Evolutionary conservation across 2,113 vertebrate species (phyloP).

Genomic region (Fulmarus glacialis): DNA sequence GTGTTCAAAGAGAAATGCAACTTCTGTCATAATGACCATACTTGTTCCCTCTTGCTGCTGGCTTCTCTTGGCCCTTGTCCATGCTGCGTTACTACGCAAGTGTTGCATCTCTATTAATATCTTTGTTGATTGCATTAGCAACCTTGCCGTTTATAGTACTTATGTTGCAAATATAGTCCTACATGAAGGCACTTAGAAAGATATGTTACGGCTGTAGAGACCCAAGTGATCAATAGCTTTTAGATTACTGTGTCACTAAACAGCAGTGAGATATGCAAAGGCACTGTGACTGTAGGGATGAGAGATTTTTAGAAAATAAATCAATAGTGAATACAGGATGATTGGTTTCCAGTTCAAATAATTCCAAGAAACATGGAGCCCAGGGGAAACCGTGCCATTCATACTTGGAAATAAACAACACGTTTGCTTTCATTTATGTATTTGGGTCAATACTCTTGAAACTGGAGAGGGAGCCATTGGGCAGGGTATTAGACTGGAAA

Average conservation of each 20-base stretch:
- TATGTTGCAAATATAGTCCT: background rate
- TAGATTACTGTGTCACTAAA: slow-evolving; percentile 57
- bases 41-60: background rate
- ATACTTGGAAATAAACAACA: slow-evolving; percentile 33
- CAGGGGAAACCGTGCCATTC: background rate
- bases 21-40: background rate
- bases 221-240: slow-evolving; percentile 61
- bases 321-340: slow-evolving; percentile 41
- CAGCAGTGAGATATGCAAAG: slow-evolving; percentile 36
- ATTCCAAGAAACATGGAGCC: slow-evolving; percentile 51
- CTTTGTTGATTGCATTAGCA: background rate
- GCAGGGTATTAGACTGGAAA: background rate
- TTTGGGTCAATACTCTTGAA: slow-evolving; percentile 45
- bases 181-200: slow-evolving; percentile 10
- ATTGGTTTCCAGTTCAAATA: slow-evolving; percentile 61
- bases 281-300: slow-evolving; percentile 34
- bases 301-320: slow-evolving; percentile 58
- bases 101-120: background rate
- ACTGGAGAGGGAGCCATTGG: background rate
- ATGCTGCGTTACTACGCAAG: background rate
- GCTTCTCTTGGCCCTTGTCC: background rate
- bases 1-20: background rate
- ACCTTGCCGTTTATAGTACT: background rate
- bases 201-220: slow-evolving; percentile 14
- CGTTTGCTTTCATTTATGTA: slow-evolving; percentile 12